A percentile compares a stretch with the other conserved stretches of the same genome.
Evolutionary conservation across 1,140 invertebrate genomes (phyloP).

Genomic region (Ips typographus): DNA sequence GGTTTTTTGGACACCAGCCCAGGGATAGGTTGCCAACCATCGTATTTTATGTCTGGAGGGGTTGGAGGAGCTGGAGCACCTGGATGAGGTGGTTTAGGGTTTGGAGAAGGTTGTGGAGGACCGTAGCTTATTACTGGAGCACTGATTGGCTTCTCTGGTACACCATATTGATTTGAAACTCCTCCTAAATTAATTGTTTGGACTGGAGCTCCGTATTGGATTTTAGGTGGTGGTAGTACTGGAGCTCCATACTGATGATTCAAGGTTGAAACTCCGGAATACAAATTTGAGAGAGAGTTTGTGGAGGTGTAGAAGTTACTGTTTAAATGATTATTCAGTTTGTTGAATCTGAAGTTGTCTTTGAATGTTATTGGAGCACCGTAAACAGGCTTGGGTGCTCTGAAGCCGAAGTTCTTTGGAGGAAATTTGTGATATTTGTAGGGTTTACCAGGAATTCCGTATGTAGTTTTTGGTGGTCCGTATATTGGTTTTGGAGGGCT

Average conservation of each 20-base stretch:
- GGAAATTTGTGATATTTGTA: constrained; percentile 46
- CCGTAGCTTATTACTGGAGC: constrained; percentile 44
- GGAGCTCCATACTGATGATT: constrained; percentile 40
- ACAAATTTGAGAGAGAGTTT: constrained; percentile 19
- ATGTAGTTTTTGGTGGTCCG: constrained; percentile 54
- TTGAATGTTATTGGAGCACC: constrained; percentile 45
- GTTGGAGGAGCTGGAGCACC: constrained; percentile 71
- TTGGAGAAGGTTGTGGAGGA: constrained; percentile 53
- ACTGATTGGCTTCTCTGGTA: constrained; percentile 41
- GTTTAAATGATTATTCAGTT: constrained; percentile 44
- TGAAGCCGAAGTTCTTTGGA: constrained; percentile 40
- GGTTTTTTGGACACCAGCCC: constrained; percentile 57
- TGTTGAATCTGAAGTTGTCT: constrained; percentile 32
- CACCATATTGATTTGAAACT: constrained; percentile 50
- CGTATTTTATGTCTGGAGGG: constrained; percentile 74
- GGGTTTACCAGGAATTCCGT: constrained; percentile 56
- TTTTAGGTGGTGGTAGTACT: constrained; percentile 48
- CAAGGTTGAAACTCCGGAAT: constrained; percentile 27
- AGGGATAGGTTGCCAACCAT: constrained; percentile 81
- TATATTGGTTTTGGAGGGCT: constrained; percentile 52
- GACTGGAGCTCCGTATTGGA: constrained; percentile 43
- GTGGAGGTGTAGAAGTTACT: constrained; percentile 12
- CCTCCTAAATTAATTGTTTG: background rate
- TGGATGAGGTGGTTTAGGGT: constrained; percentile 59
- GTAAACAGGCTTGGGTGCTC: constrained; percentile 49